Conservation (phyloP, 2,888 invertebrate species). For the Labia minor region DNA sequence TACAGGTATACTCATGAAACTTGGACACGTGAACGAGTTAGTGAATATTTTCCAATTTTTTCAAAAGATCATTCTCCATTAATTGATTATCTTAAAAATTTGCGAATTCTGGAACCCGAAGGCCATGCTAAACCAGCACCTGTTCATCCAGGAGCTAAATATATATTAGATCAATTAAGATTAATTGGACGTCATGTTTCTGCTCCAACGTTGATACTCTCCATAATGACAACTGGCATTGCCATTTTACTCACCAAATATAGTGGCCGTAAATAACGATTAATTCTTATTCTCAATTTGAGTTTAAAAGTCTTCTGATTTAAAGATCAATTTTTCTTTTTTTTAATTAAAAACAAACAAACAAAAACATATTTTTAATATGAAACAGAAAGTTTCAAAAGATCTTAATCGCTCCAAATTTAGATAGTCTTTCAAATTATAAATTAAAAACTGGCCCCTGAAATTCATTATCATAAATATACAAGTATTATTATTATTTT, state of each 20-base stretch:
- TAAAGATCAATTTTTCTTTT: too few relatives aligned
- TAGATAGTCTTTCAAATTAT: too few relatives aligned
- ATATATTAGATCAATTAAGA: background rate
- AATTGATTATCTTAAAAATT: conserved; percentile 45
- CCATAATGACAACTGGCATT: background rate
- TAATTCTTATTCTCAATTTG: background rate
- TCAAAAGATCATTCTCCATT: conserved; percentile 46
- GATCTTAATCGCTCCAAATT: too few relatives aligned
- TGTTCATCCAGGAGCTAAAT: background rate
- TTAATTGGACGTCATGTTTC: background rate
- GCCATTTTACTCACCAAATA: background rate
- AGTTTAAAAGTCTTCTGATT: too few relatives aligned
- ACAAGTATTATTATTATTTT: too few relatives aligned
- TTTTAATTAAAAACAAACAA: too few relatives aligned
- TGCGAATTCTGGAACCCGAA: conserved; percentile 38
- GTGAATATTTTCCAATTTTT: conserved; percentile 50
- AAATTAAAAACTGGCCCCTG: too few relatives aligned
- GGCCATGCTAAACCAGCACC: background rate
- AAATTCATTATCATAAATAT: too few relatives aligned
- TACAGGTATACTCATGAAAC: conserved; percentile 37
- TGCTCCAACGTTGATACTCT: background rate
- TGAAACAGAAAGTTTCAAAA: too few relatives aligned
- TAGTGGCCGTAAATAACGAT: background rate
- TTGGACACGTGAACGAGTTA: conserved; percentile 47
- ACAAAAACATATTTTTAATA: too few relatives aligned